Evolutionary conservation across 2,797 vertebrate genomes (phyloP).

Genomic region (Sebastes itinus): DNA sequence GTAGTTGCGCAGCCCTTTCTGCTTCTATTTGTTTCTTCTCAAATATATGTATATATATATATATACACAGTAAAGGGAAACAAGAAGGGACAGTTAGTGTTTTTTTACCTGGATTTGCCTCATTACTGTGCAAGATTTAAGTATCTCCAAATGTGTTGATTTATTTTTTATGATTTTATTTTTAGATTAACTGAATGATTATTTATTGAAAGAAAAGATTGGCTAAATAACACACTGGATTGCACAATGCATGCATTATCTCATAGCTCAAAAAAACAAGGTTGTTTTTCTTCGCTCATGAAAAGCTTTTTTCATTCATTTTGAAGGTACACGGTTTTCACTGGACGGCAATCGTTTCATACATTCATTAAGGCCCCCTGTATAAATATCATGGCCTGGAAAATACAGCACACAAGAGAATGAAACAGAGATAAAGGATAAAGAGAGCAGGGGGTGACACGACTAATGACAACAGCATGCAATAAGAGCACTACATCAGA

Average conservation of each 20-base stretch:
- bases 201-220: background rate
- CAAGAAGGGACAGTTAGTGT: background rate
- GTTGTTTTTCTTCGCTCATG: background rate
- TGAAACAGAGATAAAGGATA: background rate
- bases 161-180: background rate
- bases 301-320: background rate
- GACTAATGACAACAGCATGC: conserved; percentile 37
- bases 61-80: background rate
- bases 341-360: background rate
- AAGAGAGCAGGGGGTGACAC: background rate
- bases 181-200: background rate
- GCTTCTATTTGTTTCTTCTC: background rate
- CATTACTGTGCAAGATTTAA: background rate
- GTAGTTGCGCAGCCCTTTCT: too few relatives aligned
- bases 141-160: background rate
- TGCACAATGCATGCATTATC: background rate
- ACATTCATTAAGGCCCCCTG: background rate
- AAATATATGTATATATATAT: too few relatives aligned
- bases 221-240: background rate
- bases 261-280: background rate
- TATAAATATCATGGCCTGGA: background rate
- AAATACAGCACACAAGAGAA: background rate
- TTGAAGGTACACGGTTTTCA: background rate
- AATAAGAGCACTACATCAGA: conserved; percentile 17
- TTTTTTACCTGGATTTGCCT: background rate